phyloP scores from a whole-genome alignment of 2,113 vertebrate genomes.

The Oceanodroma tethys region DNA sequence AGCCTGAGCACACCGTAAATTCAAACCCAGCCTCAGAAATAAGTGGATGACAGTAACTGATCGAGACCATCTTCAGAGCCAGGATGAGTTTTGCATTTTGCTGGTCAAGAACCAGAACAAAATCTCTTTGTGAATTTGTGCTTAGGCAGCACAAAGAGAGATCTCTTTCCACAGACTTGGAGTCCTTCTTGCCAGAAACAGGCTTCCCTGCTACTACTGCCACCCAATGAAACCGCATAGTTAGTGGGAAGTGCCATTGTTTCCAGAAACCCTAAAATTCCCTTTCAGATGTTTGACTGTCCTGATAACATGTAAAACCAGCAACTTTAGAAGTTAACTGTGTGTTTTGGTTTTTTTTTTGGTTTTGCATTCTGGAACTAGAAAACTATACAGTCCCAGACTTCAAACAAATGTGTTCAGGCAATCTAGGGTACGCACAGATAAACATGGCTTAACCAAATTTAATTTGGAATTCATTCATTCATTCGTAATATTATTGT shows the following conservation, averaged over 20 bases:
- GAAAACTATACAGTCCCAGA: neutral
- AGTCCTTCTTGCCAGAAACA: neutral
- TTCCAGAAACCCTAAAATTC: neutral
- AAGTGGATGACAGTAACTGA: neutral
- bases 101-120: neutral
- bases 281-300: neutral
- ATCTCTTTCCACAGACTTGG: neutral
- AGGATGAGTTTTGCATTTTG: neutral
- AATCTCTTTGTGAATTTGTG: neutral
- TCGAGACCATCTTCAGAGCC: neutral
- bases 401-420: neutral
- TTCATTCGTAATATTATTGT: neutral
- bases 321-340: neutral
- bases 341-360: neutral
- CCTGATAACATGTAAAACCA: neutral
- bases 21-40: neutral
- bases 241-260: neutral
- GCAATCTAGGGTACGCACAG: neutral
- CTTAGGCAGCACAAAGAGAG: neutral
- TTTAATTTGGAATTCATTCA: neutral
- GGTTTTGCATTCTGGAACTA: neutral
- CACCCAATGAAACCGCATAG: constrained; percentile 36
- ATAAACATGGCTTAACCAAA: neutral
- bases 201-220: constrained; percentile 14
- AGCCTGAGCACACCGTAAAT: neutral